Evolutionary conservation across 2,888 invertebrate genomes (phyloP), one percentile per base, ranked within the genome.

Genomic region (Drosophila prolongata): DNA sequence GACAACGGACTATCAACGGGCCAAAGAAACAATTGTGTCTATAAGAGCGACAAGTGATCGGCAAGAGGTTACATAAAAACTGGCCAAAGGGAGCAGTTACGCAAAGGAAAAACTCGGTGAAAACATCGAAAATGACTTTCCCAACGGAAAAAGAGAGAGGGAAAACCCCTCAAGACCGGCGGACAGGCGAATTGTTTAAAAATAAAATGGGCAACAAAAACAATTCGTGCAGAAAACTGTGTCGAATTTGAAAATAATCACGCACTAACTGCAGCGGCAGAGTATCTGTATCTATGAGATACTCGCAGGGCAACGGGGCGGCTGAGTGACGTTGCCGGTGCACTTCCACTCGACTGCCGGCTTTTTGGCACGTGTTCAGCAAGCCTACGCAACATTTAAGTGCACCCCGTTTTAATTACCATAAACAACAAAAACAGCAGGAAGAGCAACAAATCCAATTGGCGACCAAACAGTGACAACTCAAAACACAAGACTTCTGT

Each of bases 221-320:
- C 89, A 87, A 89, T 86, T 84, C 77, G 68, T 64, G 53, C 76
- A 73, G 71, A 89, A 88, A 87, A 89, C 82, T 87, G 87, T 87
- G 87, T 87, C 87, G 87, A 87, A 87, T 87, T 89, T 87, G 89
- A 89, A 87, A 87, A 87, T 87, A 87, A 87, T 87, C 87, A 80
- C 87, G 62, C 80, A 88, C 83, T 87, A 85, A 87, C 87, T 85
- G 80, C 83, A 65, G 61, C 73, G 58, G 42, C 74, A 64, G 35
- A 52, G 58, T 55, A 58, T 40, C 57, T 70, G 78, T 69, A 78
- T 83, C 77, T 75, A 56, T 70, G 52, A 54, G 69, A 64, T 64
- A 56, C 58, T 49, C 67, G 65, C 77, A 73, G 65, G 60, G 61
- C 77, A 46, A 79, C 68, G 77, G 75, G 71, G 74, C 66, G 68